Evolutionary conservation across 1,140 invertebrate genomes (phyloP), one percentile per base, ranked within the genome.

Genomic region (Papilio aristodemus): DNA sequence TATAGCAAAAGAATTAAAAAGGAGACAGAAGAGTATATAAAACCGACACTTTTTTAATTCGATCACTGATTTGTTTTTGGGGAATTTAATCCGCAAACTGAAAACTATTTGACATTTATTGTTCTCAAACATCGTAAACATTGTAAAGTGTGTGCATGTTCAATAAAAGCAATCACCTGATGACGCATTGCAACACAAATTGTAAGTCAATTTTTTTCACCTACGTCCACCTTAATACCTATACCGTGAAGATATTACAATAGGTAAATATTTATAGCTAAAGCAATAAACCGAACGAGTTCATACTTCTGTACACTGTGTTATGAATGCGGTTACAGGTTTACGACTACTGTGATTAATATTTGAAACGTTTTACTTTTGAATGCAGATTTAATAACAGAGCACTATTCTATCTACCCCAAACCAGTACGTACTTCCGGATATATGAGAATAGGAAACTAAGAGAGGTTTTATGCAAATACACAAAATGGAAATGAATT

Each of bases 251-350:
- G 39, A 66, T 66, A 46, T 50, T 13, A 41, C 63, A 66, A 66
- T 66, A 41, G 25, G 11, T 66, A 66, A 66, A 66, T 66, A 66
- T 66, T 66, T 66, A 66, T 66, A 32, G 36, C 25, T 36, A 46
- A n/a, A 66, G 41, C 41, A 66, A 66, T 66, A 66, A 66, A 66
- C 63, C 25, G 9, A 54, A 66, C 39, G 22, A 32, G 41, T 50
- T 46, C 50, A 66, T 46, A 66, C 27, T 66, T 50, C 25, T 32
- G 39, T 66, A 32, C 41, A 43, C 19, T 27, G 62, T 66, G 27
- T 41, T 22, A 39, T 41, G 38, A 17, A 38, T 1, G 9, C 14
- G 5, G 43, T 46, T 37, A 32, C 32, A 14, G 17, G 14, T 62
- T 36, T 19, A 36, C 9, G 57, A 54, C 8, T 50, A 13, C 46